These are phyloP conservation scores for Labeo calbasu DNA, from an alignment of 2,797 vertebrate species.

Conservation along the genomic window DNA sequence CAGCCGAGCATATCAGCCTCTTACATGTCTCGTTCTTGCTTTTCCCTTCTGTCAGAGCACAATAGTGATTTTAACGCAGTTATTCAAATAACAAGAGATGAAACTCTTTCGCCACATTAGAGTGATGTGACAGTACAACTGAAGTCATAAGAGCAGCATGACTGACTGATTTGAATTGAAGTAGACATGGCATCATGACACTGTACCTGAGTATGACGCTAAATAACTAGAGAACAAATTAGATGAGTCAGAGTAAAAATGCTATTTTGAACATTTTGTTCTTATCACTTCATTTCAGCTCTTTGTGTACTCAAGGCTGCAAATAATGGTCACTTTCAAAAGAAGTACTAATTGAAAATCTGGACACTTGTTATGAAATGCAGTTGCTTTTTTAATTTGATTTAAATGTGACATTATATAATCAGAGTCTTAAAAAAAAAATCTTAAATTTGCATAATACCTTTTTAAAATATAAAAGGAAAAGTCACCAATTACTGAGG, in stretches of 20 bases:
- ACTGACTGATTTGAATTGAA: constrained; percentile 12
- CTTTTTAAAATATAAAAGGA: background rate
- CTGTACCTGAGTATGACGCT: background rate
- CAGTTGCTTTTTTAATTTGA: background rate
- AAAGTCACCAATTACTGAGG: background rate
- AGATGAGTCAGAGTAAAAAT: constrained; percentile 22
- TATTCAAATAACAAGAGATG: constrained; percentile 35
- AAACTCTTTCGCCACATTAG: constrained; percentile 28
- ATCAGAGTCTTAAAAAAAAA: background rate
- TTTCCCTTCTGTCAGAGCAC: constrained; percentile 39
- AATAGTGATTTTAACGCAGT: constrained; percentile 38
- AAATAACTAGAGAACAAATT: background rate
- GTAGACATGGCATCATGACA: constrained; percentile 10
- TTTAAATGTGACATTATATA: background rate
- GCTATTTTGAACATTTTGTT: background rate
- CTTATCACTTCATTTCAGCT: background rate
- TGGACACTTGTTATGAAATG: background rate
- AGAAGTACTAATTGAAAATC: background rate
- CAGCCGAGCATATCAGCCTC: constrained; percentile 9
- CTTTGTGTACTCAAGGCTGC: background rate
- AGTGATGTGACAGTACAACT: constrained; percentile 14
- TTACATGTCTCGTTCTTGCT: constrained; percentile 24
- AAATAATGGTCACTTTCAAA: background rate
- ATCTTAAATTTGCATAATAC: background rate
- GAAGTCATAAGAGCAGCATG: constrained; percentile 11